Conservation (phyloP, 2,888 invertebrate genomes). For the Dermolepida albohirtum region DNA sequence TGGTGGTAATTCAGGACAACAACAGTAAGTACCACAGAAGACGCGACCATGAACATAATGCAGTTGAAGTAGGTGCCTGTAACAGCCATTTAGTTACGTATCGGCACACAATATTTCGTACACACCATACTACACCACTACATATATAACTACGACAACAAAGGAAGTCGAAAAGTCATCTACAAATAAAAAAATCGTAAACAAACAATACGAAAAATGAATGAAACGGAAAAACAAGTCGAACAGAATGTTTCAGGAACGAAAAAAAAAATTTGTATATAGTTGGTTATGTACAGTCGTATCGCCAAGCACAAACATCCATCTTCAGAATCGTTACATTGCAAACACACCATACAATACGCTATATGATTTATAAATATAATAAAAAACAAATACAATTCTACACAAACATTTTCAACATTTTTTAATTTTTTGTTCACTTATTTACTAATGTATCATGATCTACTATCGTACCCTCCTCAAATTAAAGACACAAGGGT, state of each 20-base stretch:
- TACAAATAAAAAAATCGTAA: conserved; percentile 38
- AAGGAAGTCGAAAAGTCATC: conserved; percentile 38
- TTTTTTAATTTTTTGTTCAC: conserved; percentile 45
- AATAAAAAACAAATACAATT: conserved; percentile 46
- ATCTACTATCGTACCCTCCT: conserved; percentile 65
- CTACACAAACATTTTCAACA: conserved; percentile 59
- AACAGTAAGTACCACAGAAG: conserved; percentile 96
- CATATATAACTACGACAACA: conserved; percentile 45
- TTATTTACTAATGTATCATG: conserved; percentile 54
- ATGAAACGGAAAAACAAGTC: conserved; percentile 25
- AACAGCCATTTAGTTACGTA: conserved; percentile 54
- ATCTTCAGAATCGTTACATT: conserved; percentile 57
- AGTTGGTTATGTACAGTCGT: conserved; percentile 56
- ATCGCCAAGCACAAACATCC: conserved; percentile 61
- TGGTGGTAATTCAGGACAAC: conserved; percentile 98
- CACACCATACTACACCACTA: conserved; percentile 40
- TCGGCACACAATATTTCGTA: conserved; percentile 39
- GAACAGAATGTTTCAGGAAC: conserved; percentile 7
- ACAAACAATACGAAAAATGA: conserved; percentile 26
- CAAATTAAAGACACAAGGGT: conserved; percentile 59
- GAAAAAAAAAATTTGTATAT: conserved; percentile 38
- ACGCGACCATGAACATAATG: conserved; percentile 99
- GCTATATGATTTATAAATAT: conserved; percentile 49
- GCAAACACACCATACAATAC: conserved; percentile 53
- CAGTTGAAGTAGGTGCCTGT: conserved; percentile 97